Base-by-base conservation (phyloP, 2,797 vertebrate genomes). In the Lindbergichthys nudifrons region DNA sequence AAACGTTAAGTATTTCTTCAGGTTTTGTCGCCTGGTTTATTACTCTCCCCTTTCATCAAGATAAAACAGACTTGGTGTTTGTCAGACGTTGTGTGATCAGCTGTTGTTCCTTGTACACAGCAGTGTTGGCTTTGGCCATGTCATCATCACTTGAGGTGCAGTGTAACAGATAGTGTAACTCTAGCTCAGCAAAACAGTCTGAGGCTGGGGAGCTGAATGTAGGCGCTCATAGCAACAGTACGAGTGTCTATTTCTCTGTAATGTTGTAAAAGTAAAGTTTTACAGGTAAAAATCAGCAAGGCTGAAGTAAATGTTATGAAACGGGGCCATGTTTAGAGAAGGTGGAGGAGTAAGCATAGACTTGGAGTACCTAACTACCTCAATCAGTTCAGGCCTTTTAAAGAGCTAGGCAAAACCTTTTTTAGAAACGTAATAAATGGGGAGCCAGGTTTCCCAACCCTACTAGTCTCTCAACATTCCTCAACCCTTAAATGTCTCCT, bases 141-240 rank as follows among this genome's bases (percentile, higher is more conserved):
- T 84, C 79, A 65, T 60, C 52, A 72, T 74, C 64, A 42, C 59
- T 71, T 47, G 65, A 66, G 71, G 62, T 70, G 18, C 71, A 46
- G 67, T 76, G 85, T 81, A 89, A 87, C 79, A 77, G 87, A 90
- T 85, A 67, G 72, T 30, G 86, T 81, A 87, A 91, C 63, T 15
- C 0, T 30, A 90, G 77, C 73, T 80, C 45, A 53, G 48, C 51
- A 65, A 70, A 73, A 75, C 63, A 62, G 50, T 59, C 50, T 2
- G 1, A n/a, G 16, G 42, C 51, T 30, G 39, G 30, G 32, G 30
- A 80, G 58, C 42, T 5, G 54, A 10, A 16, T 45, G 16, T 1
- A 0, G 15, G 16, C 54, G 5, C 46, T 61, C 39, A 7, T 18
- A 54, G n/a, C 30, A 42, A 2, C 45, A 0, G 0, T 18, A 39